phyloP scores from a whole-genome alignment of 2,113 vertebrate genomes.

The Mesoclemmys tuberculata region DNA sequence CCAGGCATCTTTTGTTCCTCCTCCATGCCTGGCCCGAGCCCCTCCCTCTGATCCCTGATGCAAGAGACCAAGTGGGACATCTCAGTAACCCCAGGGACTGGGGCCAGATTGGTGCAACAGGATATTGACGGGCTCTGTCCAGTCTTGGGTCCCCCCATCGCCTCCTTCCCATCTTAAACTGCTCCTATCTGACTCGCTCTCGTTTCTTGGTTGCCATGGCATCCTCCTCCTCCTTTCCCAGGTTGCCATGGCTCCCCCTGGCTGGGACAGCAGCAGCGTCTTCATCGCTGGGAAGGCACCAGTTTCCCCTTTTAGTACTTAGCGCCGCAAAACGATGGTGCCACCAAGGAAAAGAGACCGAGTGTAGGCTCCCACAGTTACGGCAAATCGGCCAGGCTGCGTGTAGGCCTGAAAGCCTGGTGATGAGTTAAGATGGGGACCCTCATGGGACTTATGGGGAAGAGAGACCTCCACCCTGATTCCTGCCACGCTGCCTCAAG shows the following conservation, averaged over 20 bases:
- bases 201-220: constrained; percentile 50
- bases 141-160: neutral
- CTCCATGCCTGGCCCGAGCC: neutral
- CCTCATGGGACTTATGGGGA: neutral
- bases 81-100: neutral
- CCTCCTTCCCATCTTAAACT: neutral
- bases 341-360: neutral
- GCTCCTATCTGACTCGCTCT: neutral
- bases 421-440: neutral
- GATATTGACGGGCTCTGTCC: neutral
- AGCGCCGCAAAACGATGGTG: neutral
- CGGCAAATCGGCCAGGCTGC: neutral
- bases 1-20: neutral
- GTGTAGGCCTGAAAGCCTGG: neutral
- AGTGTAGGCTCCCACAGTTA: neutral
- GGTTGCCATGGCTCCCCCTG: constrained; percentile 64
- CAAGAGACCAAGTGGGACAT: neutral
- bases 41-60: neutral
- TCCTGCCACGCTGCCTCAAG: neutral
- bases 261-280: constrained; percentile 47
- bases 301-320: neutral
- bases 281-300: neutral
- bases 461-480: neutral
- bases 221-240: constrained; percentile 39
- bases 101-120: neutral